Evolutionary conservation across 2,797 vertebrate genomes (phyloP), one percentile per base, ranked within the genome.

Genomic region (Gymnoscopelus microlampas): DNA sequence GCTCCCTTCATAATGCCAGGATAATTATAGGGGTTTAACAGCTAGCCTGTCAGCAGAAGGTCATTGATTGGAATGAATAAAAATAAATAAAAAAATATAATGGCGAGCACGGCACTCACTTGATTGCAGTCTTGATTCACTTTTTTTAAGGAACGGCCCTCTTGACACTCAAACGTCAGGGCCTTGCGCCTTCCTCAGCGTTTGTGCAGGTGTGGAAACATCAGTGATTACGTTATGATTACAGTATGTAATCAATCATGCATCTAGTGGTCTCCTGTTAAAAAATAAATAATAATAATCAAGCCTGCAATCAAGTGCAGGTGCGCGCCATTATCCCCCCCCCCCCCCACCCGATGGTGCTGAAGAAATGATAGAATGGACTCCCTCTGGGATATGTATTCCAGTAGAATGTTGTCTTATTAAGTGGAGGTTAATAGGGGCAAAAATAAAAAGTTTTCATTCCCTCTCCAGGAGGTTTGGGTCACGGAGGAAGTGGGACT

Each of bases 391-490:
- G 79, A 59, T 68, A 63, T 5, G 60, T 74, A 64, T 68, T 79
- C 74, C 88, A 88, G 80, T 81, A 83, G 70, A 63, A 54, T 55
- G 39, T 78, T 80, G 76, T 65, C 74, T 70, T 26, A 13, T 58
- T 23, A 62, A 60, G 58, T 70, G 48, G 51, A 67, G 50, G 60
- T 4, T 58, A 1, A 50, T 57, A 63, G 19, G 26, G 9, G 23
- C 15, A 8, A 19, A 19, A 26, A n/a, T n/a, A n/a, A n/a, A n/a
- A 24, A 55, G 7, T 4, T 23, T 8, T 55, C 39, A 78, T 80
- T 71, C 74, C n/a, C n/a, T 13, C 49, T 19, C 10, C 88, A 99
- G 98, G 87, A 97, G 94, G 91, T 98, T 98, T 70, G 97, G 97
- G 79, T 85, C 71, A 84, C 95, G 94, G 71, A 77, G n/a, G n/a